phyloP scores from a whole-genome alignment of 2,797 vertebrate species.

The Periophthalmus magnuspinnatus region DNA sequence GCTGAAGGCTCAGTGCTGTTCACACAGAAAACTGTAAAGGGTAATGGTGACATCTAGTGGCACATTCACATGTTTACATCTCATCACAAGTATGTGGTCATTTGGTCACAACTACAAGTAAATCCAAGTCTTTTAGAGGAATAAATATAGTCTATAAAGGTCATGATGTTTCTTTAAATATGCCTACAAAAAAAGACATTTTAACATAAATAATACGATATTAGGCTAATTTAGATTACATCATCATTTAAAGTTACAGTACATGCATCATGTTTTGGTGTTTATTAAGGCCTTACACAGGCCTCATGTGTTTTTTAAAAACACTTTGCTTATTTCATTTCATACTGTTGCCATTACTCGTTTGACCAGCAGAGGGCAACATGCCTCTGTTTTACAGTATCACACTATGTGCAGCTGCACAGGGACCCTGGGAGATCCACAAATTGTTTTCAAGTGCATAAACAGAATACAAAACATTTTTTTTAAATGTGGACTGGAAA shows the following conservation, averaged over 20 bases:
- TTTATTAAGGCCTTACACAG: neutral
- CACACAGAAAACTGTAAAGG: slow-evolving; percentile 48
- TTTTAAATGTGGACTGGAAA: neutral
- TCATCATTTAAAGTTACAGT: neutral
- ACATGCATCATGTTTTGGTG: neutral
- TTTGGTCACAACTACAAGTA: slow-evolving; percentile 20
- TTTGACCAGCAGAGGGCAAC: slow-evolving; percentile 57
- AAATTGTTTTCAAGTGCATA: neutral
- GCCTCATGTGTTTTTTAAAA: too few relatives aligned
- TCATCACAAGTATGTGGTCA: slow-evolving; percentile 6
- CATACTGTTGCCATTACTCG: neutral
- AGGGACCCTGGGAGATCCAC: neutral
- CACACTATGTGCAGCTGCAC: slow-evolving; percentile 1
- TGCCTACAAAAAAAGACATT: neutral
- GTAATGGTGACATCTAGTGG: slow-evolving; percentile 81
- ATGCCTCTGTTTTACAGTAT: slow-evolving; percentile 28
- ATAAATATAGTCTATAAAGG: neutral
- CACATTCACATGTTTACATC: slow-evolving; percentile 21
- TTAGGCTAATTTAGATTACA: neutral
- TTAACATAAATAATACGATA: neutral
- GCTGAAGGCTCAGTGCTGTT: slow-evolving; percentile 1
- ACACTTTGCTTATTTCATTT: too few relatives aligned
- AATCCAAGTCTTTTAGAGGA: neutral
- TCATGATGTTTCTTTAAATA: neutral
- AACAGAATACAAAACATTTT: neutral